A percentile compares a stretch with the other conserved stretches of the same genome.
These are phyloP conservation scores for Ceratina calcarata DNA, from an alignment of 1,140 invertebrate genomes.

Conservation along the genomic window DNA sequence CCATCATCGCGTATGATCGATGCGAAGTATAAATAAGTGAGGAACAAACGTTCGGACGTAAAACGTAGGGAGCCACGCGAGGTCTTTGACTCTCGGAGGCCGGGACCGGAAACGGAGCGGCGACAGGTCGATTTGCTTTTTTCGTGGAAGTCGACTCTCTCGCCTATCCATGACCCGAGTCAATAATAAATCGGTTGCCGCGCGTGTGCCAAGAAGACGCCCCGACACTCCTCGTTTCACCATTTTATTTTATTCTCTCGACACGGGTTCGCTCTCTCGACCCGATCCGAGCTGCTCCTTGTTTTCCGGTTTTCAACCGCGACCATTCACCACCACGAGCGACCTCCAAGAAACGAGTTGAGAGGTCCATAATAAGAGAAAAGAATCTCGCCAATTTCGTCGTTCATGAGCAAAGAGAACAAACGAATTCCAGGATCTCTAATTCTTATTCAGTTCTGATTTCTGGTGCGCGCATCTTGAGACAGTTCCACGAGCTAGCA, in stretches of 20 bases:
- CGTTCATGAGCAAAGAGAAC: no score
- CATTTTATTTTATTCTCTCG: constrained; percentile 59
- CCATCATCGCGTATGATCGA: neutral
- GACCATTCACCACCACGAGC: neutral
- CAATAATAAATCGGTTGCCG: constrained; percentile 71
- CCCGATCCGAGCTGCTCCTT: neutral
- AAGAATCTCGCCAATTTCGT: no score
- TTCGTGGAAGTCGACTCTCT: neutral
- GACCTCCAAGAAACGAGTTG: constrained; percentile 1
- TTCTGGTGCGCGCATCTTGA: neutral
- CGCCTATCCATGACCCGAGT: constrained; percentile 69
- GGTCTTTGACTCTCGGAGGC: no score
- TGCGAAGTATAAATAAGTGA: no score
- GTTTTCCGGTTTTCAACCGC: neutral
- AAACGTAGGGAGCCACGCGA: no score
- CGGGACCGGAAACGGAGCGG: neutral
- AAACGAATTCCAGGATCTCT: no score
- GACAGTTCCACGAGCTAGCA: neutral
- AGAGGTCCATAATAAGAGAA: no score
- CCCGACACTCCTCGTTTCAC: constrained; percentile 55
- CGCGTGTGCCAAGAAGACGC: constrained; percentile 67
- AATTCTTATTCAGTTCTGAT: no score
- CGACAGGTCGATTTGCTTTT: constrained; percentile 7
- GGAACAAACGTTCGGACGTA: no score
- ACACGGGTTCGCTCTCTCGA: constrained; percentile 18